Percentiles rank a stretch among this genome's conserved stretches.
These are phyloP conservation scores for Leptoteleia sp. DNA, from an alignment of 1,140 invertebrate species.

Conservation along the genomic window DNA sequence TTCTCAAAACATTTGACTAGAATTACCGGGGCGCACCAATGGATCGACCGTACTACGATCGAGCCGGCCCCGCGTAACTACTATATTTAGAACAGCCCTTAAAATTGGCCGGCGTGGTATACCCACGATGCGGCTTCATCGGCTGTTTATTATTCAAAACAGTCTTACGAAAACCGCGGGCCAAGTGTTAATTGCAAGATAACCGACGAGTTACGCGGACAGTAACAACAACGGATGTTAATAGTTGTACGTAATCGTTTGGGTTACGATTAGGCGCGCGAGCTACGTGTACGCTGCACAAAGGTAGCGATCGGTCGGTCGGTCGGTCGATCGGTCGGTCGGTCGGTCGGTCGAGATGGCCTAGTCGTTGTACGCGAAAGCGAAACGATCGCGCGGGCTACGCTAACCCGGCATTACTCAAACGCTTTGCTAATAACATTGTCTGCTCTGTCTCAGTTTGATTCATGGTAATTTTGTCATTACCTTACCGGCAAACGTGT, in stretches of 20 bases:
- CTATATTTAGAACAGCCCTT: constrained; percentile 37
- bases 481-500: constrained; percentile 66
- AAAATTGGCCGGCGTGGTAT: constrained; percentile 5
- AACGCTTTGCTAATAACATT: constrained; percentile 71
- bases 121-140: constrained; percentile 26
- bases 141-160: constrained; percentile 50
- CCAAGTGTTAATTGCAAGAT: constrained; percentile 46
- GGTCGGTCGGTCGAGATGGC: too few species aligned
- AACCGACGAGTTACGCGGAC: constrained; percentile 21
- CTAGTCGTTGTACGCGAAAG: constrained; percentile 41
- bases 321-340: too few species aligned
- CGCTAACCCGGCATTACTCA: constrained; percentile 67
- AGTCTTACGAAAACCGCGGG: constrained; percentile 23
- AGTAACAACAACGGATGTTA: too few species aligned
- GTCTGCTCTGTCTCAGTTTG: constrained; percentile 66
- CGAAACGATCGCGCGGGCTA: constrained; percentile 31
- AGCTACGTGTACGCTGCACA: too few species aligned
- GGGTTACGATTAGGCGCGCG: too few species aligned
- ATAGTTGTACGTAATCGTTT: too few species aligned
- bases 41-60: constrained; percentile 26
- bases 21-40: constrained; percentile 35
- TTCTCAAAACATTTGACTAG: constrained; percentile 35
- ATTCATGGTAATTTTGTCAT: constrained; percentile 74
- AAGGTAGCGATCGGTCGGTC: too few species aligned
- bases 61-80: constrained; percentile 19